Conservation (phyloP, 2,888 invertebrate genomes). For the Apocheima hispidaria region DNA sequence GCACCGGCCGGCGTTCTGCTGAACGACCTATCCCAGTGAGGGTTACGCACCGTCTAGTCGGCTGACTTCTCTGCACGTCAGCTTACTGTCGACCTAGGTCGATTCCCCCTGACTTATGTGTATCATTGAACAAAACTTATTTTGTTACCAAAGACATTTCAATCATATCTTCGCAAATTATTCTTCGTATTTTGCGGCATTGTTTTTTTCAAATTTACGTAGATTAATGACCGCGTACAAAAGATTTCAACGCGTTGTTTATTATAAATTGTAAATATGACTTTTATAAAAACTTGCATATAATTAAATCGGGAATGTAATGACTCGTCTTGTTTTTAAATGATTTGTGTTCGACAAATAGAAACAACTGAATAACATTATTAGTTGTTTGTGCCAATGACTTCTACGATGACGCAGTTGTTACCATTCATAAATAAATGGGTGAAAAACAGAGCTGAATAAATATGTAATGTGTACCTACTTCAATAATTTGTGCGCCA, state of each 20-base stretch:
- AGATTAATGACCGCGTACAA: conserved; percentile 27
- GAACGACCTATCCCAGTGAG: conserved; percentile 52
- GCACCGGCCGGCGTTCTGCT: conserved; percentile 38
- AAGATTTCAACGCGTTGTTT: conserved; percentile 31
- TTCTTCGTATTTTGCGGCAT: neutral
- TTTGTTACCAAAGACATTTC: conserved; percentile 11
- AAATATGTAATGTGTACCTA: conserved; percentile 21
- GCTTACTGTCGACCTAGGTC: conserved; percentile 10
- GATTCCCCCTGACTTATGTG: conserved; percentile 5
- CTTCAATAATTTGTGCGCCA: conserved; percentile 12
- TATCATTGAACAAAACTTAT: conserved; percentile 2
- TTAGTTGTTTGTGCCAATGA: conserved; percentile 48
- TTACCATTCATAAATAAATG: conserved; percentile 51
- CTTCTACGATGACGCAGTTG: conserved; percentile 53
- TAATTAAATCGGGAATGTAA: conserved; percentile 25
- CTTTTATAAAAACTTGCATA: conserved; percentile 35
- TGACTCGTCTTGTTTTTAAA: conserved; percentile 33
- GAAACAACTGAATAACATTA: conserved; percentile 39
- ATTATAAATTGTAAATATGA: conserved; percentile 24
- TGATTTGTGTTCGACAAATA: conserved; percentile 35
- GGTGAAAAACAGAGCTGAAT: conserved; percentile 38
- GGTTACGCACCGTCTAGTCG: conserved; percentile 47
- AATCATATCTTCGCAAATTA: neutral
- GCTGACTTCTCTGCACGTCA: conserved; percentile 19
- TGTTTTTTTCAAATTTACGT: conserved; percentile 8